Evolutionary conservation across 2,113 vertebrate species (phyloP).

Genomic region (Myiopsitta monachus): DNA sequence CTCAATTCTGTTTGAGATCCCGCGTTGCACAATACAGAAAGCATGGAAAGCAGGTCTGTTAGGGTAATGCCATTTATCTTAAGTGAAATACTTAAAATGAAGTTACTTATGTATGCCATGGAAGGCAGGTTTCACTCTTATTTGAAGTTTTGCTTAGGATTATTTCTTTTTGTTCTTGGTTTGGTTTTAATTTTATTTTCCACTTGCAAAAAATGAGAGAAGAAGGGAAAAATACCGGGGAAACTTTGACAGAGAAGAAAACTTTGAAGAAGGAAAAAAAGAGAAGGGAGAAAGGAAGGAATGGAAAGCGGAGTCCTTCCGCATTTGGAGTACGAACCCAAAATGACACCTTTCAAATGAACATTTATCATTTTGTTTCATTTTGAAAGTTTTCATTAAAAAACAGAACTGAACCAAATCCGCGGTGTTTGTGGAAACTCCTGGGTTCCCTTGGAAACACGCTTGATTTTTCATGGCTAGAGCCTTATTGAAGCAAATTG

Average conservation of each 20-base stretch:
- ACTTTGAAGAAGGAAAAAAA: neutral
- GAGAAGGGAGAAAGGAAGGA: neutral
- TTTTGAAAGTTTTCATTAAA: constrained; percentile 38
- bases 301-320: neutral
- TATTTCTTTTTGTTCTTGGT: neutral
- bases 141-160: neutral
- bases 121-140: neutral
- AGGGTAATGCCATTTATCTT: neutral
- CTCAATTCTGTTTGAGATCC: neutral
- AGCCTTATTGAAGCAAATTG: constrained; percentile 23
- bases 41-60: neutral
- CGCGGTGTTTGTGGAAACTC: neutral
- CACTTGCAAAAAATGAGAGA: neutral
- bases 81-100: neutral
- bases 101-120: neutral
- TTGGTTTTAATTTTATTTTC: neutral
- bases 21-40: neutral
- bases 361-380: constrained; percentile 8
- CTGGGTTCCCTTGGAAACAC: constrained; percentile 40
- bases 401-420: constrained; percentile 27
- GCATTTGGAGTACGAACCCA: neutral
- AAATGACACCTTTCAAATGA: neutral
- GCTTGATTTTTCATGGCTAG: neutral
- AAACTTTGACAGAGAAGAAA: neutral
- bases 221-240: neutral